A percentile compares a stretch with the other conserved stretches of the same genome.
These are phyloP conservation scores for Leptopilina boulardi DNA, from an alignment of 1,140 invertebrate species.

Conservation along the genomic window DNA sequence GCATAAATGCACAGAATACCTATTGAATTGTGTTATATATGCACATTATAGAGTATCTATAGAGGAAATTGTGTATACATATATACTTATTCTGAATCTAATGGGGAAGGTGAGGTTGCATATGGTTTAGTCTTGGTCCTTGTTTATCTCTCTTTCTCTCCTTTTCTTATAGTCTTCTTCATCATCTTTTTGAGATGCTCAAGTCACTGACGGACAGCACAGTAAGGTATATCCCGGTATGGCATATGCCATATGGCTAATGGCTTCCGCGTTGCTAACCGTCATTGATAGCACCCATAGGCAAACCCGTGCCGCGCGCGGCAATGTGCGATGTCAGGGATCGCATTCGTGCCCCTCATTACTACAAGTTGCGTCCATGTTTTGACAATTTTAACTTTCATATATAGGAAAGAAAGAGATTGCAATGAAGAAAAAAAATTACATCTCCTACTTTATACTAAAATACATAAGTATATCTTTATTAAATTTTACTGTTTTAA, in stretches of 20 bases:
- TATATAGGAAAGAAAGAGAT: no score
- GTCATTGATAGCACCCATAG: conserved; percentile 63
- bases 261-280: conserved; percentile 68
- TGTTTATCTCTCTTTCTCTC: neutral
- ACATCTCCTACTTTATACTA: no score
- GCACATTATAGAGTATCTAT: no score
- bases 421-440: no score
- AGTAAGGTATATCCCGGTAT: conserved; percentile 24
- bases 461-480: no score
- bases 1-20: no score
- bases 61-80: no score
- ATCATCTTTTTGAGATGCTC: conserved; percentile 2
- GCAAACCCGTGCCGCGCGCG: conserved; percentile 52
- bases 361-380: conserved; percentile 50
- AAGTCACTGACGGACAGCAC: conserved; percentile 2
- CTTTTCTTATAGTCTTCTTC: neutral
- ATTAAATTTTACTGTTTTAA: no score
- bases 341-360: conserved; percentile 62
- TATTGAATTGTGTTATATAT: no score
- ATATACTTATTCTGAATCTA: no score
- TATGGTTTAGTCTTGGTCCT: neutral
- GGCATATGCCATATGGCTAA: conserved; percentile 70
- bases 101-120: conserved; percentile 8
- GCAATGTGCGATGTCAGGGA: conserved; percentile 56
- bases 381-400: neutral